Evolutionary conservation across 2,113 vertebrate genomes (phyloP).

Genomic region (Dicrurus megarhynchus): DNA sequence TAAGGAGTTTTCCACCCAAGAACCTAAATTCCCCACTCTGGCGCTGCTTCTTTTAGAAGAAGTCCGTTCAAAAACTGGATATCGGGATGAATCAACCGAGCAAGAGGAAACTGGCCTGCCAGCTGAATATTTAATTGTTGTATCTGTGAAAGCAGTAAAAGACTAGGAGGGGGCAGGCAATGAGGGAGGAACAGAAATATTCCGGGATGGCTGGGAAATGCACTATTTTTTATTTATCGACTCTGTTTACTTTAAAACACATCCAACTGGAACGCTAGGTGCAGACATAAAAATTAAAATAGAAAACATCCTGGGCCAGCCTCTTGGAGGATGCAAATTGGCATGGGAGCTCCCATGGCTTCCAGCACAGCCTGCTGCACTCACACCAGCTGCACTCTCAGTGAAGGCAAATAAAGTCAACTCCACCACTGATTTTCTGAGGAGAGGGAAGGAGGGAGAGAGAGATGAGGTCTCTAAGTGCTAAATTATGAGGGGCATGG

Average conservation of each 20-base stretch:
- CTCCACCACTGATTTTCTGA: background rate
- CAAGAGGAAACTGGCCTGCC: background rate
- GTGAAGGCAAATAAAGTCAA: background rate
- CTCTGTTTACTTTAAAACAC: conserved; percentile 52
- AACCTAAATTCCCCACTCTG: background rate
- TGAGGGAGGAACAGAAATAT: background rate
- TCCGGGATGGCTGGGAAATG: background rate
- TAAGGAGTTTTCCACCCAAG: background rate
- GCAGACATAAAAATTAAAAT: conserved; percentile 48
- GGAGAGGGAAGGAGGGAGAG: background rate
- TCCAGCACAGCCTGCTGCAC: background rate
- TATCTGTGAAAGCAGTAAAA: background rate
- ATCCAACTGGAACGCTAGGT: conserved; percentile 40
- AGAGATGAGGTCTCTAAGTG: background rate
- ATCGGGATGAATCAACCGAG: background rate
- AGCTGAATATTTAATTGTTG: background rate
- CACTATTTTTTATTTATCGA: conserved; percentile 19
- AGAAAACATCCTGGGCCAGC: conserved; percentile 49
- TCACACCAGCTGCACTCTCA: background rate
- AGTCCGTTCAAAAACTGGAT: background rate
- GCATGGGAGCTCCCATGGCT: background rate
- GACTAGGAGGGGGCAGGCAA: background rate
- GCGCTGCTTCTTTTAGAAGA: background rate
- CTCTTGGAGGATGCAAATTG: conserved; percentile 26
- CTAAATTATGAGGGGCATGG: background rate